Evolutionary conservation across 2,113 vertebrate species (phyloP), one percentile per base, ranked within the genome.

Genomic region (Panurus biarmicus): DNA sequence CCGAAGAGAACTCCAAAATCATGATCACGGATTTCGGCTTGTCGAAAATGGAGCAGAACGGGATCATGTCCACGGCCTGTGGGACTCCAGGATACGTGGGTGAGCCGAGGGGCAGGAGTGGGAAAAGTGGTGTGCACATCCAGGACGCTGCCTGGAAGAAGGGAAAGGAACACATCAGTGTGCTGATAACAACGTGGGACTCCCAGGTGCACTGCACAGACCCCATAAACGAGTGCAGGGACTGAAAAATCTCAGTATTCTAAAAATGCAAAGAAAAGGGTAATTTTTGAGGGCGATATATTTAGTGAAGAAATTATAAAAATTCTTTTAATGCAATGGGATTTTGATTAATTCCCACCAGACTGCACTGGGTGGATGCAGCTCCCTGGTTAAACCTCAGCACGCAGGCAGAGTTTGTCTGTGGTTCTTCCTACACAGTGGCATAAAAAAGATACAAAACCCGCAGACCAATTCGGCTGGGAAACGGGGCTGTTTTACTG

Each of bases 1-100:
- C 98, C 0, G 99, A 99, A 8, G 98, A 99, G 87, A 98, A 99
- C 51, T 98, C 99, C 13, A 99, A 99, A 94, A 99, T 99, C 95
- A 99, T 99, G 99, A 98, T 99, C 96, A 99, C 98, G 19, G 99
- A 99, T 94, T 99, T 99, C 2, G 99, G 99, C 36, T 95, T 99
- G 91, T 99, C 99, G 2, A 99, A 99, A 94, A 98, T 99, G 85
- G 88, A 98, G 66, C 99, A 99, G 91, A 98, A 97, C 0, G 99
- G 99, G 3, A 97, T 99, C 89, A 99, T 99, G 99, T 99, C 98
- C 51, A 99, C 99, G 0, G 99, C 99, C 60, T 99, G 99, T 18
- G 99, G 99, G 14, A 99, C 99, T 12, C 99, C 99, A 0, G 99
- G 99, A 97, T 99, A 99, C 0, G 99, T 99, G 36, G 99, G 99